Base-by-base conservation (phyloP, 2,113 vertebrate species). In the Equus quagga region DNA sequence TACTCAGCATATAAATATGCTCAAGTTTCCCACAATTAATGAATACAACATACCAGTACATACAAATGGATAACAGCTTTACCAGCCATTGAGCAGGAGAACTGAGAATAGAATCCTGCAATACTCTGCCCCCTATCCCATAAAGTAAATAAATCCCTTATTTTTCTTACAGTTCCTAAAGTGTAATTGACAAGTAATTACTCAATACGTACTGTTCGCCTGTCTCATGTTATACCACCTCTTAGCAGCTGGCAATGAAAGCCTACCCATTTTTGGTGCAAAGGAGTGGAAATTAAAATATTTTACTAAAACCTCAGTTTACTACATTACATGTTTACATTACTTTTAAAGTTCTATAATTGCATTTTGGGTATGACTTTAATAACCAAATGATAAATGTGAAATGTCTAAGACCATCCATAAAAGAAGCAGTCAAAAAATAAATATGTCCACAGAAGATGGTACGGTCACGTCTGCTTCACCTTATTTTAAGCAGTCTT, bases 381-480 rank as follows among this genome's bases (percentile, higher is more conserved):
- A 95, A 83, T 76, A 92, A 75, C 62, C 75, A 72, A 94, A 26
- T 94, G 70, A 80, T 95, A 94, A 95, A 92, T 92, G 15, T 97
- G 93, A 97, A 54, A 88, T 92, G 13, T 72, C 70, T 95, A 95
- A 10, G 33, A 85, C 49, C 70, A 60, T 76, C 75, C 33, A 64
- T 93, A 89, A 97, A 96, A 93, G 73, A 85, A 98, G 87, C 88
- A 97, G 89, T 97, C 0, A 6, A 89, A 95, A 89, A 87, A 46
- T n/a, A 84, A 79, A 17, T 89, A 80, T 46, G 65, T 56, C 44
- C 0, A 49, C 33, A 95, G 65, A 87, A 96, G 76, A 75, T 86
- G 83, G n/a, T 75, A 92, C 62, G 26, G 23, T 3, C n/a, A 90
- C 7, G 28, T 46, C 24, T 70, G 21, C 19, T 92, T 81, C 46